A percentile compares a stretch with the other conserved stretches of the same genome.
These are phyloP conservation scores for Drosophila eohydei DNA, from an alignment of 2,888 invertebrate genomes.

Conservation along the genomic window DNA sequence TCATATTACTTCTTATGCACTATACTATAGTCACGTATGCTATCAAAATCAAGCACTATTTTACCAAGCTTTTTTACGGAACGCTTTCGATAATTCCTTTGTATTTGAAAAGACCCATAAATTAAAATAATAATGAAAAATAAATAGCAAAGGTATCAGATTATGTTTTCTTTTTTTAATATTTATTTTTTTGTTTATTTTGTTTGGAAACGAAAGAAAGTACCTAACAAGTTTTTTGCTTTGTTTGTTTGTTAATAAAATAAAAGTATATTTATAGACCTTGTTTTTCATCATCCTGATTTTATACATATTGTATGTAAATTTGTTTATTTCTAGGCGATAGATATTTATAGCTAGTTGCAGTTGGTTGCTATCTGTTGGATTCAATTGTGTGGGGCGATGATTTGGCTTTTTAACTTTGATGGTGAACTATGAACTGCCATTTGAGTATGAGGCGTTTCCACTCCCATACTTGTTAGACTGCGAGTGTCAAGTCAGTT, in stretches of 20 bases:
- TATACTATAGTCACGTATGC: no score
- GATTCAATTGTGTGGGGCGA: conserved; percentile 20
- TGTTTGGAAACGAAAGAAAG: conserved; percentile 72
- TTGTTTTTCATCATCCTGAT: conserved; percentile 41
- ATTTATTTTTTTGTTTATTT: conserved; percentile 67
- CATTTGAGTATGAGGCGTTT: conserved; percentile 37
- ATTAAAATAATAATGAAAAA: background rate
- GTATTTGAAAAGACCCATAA: background rate
- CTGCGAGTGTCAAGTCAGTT: conserved; percentile 52
- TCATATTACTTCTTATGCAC: no score
- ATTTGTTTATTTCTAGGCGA: conserved; percentile 62
- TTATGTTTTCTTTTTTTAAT: conserved; percentile 61
- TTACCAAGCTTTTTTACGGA: no score
- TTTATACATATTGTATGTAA: conserved; percentile 58
- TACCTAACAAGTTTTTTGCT: conserved; percentile 67
- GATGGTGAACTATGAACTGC: conserved; percentile 51
- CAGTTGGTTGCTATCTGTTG: conserved; percentile 44
- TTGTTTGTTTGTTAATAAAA: conserved; percentile 62
- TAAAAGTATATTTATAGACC: conserved; percentile 60
- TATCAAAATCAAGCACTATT: no score
- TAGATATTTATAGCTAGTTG: conserved; percentile 63
- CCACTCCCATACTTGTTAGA: conserved; percentile 13
- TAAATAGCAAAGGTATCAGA: conserved; percentile 17
- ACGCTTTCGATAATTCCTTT: background rate
- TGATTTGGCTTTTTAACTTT: conserved; percentile 70